Evolutionary conservation across 1,140 invertebrate species (phyloP), one percentile per base, ranked within the genome.

Genomic region (Drosophila kurseongensis): DNA sequence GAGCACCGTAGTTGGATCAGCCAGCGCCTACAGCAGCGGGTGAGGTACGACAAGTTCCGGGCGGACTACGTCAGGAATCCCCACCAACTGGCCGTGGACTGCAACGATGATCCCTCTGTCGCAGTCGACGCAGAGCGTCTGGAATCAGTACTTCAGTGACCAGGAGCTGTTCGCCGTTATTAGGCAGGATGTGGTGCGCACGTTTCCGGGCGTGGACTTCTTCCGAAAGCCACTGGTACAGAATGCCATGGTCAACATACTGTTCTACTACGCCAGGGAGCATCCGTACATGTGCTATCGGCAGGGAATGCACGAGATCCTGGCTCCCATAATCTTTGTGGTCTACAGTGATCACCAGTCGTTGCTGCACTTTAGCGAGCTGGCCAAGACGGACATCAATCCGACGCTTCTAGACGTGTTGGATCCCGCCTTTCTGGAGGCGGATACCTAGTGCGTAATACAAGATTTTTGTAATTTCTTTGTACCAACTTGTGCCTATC

Each of bases 251-350:
- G 80, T 80, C 0, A 93, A 93, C 71, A 92, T 93, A 23, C 48
- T 92, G 0, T 96, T 96, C 91, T 94, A 95, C 84, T 97, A 96
- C 93, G 95, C 96, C 1, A 94, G 96, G 42, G 93, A 96, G 56
- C 95, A 96, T 92, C 93, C 96, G 0, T 93, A 94, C 27, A 93
- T 97, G 60, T 95, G 95, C 27, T 97, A 97, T 88, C 93, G 95
- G 67, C 96, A 97, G 93, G 96, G 96, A n/a, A 97, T 97, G 96
- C 96, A 97, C 92, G 96, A 97, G 91, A 94, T 97, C 55, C 91
- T 97, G 52, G 96, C 96, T 7, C 96, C 96, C 0, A 90, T 97
- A 41, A 93, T 97, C 40, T 96, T 96, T 90, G 95, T 97, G 5
- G 91, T 97, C 18, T 94, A 96, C 82, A 94, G 93, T 79, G 96